phyloP scores from a whole-genome alignment of 1,140 invertebrate species.

The Drosophila azteca region DNA sequence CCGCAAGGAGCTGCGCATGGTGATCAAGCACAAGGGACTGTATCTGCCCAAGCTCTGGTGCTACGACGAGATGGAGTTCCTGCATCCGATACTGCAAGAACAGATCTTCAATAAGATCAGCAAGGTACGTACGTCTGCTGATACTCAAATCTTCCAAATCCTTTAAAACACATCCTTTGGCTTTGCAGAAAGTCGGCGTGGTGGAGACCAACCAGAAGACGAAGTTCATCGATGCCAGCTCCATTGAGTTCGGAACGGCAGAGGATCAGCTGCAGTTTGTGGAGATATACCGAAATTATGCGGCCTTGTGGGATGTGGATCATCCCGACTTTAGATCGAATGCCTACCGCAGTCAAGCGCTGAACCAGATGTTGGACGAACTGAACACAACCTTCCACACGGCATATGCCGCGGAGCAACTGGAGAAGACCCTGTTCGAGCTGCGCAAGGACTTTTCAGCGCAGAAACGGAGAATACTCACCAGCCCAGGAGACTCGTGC shows the following conservation, averaged over 20 bases:
- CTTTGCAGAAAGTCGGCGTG: constrained; percentile 63
- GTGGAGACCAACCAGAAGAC: constrained; percentile 65
- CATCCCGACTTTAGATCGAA: constrained; percentile 76
- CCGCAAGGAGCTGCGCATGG: constrained; percentile 72
- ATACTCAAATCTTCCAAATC: too few species aligned
- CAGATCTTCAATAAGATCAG: constrained; percentile 71
- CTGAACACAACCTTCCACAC: constrained; percentile 58
- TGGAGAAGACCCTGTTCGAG: constrained; percentile 75
- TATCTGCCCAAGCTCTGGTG: constrained; percentile 79
- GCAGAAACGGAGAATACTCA: constrained; percentile 66
- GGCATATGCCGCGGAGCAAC: constrained; percentile 38
- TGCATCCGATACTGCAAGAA: constrained; percentile 68
- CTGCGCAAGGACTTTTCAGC: constrained; percentile 70
- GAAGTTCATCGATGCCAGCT: constrained; percentile 65
- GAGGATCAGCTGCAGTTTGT: constrained; percentile 73
- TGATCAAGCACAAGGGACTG: constrained; percentile 75
- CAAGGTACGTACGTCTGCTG: constrained; percentile 43
- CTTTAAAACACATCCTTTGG: too few species aligned
- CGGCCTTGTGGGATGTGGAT: constrained; percentile 74
- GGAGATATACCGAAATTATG: constrained; percentile 75
- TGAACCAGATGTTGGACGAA: constrained; percentile 72
- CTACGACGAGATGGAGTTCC: constrained; percentile 75
- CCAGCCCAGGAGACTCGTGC: constrained; percentile 17
- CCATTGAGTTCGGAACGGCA: constrained; percentile 46
- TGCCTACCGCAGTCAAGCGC: constrained; percentile 70